Conservation (phyloP, 2,113 vertebrate species). For the Furnarius figulus region DNA sequence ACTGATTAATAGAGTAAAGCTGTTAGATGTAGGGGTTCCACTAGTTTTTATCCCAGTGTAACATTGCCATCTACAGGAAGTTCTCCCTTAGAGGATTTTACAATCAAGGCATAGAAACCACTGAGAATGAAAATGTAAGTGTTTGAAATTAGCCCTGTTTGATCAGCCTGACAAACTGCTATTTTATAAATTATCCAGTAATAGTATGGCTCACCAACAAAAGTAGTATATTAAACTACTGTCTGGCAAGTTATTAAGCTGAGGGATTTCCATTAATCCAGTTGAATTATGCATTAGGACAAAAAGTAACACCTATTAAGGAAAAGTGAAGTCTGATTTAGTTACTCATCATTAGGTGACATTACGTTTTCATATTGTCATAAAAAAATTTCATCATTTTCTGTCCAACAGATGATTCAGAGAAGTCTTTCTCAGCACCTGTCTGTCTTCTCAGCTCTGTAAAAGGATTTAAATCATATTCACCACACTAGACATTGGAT, state of each 20-base stretch:
- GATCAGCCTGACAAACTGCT: conserved; percentile 44
- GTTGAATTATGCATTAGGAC: neutral
- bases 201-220: conserved; percentile 29
- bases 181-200: conserved; percentile 54
- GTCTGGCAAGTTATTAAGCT: neutral
- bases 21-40: neutral
- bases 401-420: neutral
- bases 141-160: conserved; percentile 55
- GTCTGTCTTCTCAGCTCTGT: neutral
- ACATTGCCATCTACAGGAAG: conserved; percentile 81
- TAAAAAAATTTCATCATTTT: neutral
- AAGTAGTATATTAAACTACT: conserved; percentile 24
- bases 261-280: conserved; percentile 10
- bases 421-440: neutral
- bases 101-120: conserved; percentile 15
- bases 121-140: conserved; percentile 45
- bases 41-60: conserved; percentile 47
- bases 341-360: neutral
- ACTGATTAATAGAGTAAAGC: conserved; percentile 40
- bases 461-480: neutral
- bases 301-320: neutral
- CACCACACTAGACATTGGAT: neutral
- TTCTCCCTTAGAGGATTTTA: neutral
- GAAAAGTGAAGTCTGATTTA: neutral
- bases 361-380: neutral